These are phyloP conservation scores for Triplophysa dalaica DNA, from an alignment of 2,113 vertebrate species.

Conservation along the genomic window DNA sequence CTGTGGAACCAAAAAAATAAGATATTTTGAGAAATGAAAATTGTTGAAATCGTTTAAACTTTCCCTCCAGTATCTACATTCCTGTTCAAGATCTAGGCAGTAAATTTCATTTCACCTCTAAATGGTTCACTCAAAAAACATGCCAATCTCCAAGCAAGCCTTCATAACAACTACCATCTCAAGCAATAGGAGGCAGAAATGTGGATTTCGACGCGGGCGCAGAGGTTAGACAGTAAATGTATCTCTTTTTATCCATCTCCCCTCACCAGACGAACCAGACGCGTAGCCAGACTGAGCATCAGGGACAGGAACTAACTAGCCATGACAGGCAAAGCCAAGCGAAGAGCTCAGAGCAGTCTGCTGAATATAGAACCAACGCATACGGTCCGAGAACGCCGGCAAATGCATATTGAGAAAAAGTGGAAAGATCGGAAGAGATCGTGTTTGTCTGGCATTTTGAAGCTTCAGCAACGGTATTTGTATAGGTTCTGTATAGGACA, in stretches of 20 bases:
- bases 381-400: constrained; percentile 3
- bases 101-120: background rate
- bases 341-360: constrained; percentile 10
- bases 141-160: background rate
- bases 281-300: background rate
- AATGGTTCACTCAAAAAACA: background rate
- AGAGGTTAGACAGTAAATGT: constrained; percentile 8
- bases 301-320: constrained; percentile 32
- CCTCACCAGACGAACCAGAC: background rate
- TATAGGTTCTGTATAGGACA: background rate
- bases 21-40: too few relatives aligned
- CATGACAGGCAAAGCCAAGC: constrained; percentile 21
- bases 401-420: constrained; percentile 7
- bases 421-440: background rate
- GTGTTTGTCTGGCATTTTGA: background rate
- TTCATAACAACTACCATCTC: constrained; percentile 5
- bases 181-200: constrained; percentile 1
- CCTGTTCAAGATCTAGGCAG: too few relatives aligned
- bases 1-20: too few relatives aligned
- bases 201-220: constrained; percentile 14
- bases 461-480: background rate
- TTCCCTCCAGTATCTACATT: too few relatives aligned
- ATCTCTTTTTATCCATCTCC: constrained; percentile 12
- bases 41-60: too few relatives aligned
- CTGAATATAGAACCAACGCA: constrained; percentile 31